These are phyloP conservation scores for Globicephala melas DNA, from an alignment of 2,113 vertebrate genomes.

Conservation along the genomic window DNA sequence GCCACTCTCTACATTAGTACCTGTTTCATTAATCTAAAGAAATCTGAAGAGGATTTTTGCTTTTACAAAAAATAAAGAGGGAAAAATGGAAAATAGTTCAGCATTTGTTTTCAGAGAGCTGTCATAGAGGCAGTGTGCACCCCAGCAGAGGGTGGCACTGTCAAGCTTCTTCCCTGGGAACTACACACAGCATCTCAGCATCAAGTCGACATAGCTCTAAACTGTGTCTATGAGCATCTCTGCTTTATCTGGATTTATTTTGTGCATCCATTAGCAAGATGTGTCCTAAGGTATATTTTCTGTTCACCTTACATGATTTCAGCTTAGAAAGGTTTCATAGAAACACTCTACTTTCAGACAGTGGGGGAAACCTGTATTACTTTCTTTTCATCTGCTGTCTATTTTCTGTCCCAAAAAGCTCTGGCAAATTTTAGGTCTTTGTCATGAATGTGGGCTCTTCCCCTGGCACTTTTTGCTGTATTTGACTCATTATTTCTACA, in stretches of 20 bases:
- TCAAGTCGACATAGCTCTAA: neutral
- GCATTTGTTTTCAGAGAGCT: neutral
- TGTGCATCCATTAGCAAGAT: neutral
- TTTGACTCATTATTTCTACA: neutral
- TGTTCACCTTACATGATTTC: neutral
- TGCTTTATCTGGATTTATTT: neutral
- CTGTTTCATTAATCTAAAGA: neutral
- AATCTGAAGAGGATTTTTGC: neutral
- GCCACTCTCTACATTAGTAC: neutral
- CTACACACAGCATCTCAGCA: neutral
- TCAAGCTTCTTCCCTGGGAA: neutral
- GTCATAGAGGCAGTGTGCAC: neutral
- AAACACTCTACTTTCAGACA: neutral
- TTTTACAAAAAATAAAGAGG: neutral
- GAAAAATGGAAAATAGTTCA: neutral
- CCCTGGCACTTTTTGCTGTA: neutral
- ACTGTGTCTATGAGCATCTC: neutral
- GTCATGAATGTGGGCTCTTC: neutral
- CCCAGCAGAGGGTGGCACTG: neutral
- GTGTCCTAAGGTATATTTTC: neutral
- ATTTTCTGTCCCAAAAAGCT: neutral
- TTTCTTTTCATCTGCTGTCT: neutral
- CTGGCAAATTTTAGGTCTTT: neutral
- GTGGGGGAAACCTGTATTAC: neutral
- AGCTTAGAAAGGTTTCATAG: neutral